Evolutionary conservation across 2,888 invertebrate species (phyloP).

Genomic region (Erebia epiphron): DNA sequence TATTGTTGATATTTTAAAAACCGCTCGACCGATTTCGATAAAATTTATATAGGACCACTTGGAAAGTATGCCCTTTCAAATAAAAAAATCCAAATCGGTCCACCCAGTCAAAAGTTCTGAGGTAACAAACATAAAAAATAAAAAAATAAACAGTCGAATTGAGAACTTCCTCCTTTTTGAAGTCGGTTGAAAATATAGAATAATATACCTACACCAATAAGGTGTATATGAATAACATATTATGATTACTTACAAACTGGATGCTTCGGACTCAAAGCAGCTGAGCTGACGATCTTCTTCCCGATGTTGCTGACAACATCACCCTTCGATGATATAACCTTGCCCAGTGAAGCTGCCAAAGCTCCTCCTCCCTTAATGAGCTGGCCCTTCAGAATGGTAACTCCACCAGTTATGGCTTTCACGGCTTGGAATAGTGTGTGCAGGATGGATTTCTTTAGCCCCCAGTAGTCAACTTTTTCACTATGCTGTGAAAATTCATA

Average conservation of each 20-base stretch:
- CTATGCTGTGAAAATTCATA: slow-evolving; percentile 46
- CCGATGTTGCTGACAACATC: slow-evolving; percentile 91
- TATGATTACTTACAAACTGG: slow-evolving; percentile 59
- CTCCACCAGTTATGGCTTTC: slow-evolving; percentile 93
- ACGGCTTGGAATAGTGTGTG: slow-evolving; percentile 93
- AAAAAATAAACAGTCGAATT: too few species aligned
- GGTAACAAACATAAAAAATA: too few species aligned
- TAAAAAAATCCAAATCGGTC: too few species aligned
- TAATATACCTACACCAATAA: too few species aligned
- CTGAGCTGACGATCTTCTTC: slow-evolving; percentile 90
- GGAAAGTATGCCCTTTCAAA: too few species aligned
- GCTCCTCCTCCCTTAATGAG: slow-evolving; percentile 92
- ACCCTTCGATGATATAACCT: slow-evolving; percentile 88
- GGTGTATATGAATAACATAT: too few species aligned
- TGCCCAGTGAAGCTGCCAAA: slow-evolving; percentile 72
- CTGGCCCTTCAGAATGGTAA: slow-evolving; percentile 93
- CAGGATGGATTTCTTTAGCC: slow-evolving; percentile 91
- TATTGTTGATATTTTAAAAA: too few species aligned
- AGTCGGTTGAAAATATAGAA: too few species aligned
- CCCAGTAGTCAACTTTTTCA: slow-evolving; percentile 86
- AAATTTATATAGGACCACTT: too few species aligned
- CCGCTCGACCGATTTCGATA: too few species aligned
- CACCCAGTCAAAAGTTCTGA: too few species aligned
- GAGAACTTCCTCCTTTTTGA: too few species aligned
- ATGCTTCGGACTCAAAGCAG: slow-evolving; percentile 84